Evolutionary conservation across 2,888 invertebrate species (phyloP), one percentile per base, ranked within the genome.

Genomic region (Ormyrus rosae): DNA sequence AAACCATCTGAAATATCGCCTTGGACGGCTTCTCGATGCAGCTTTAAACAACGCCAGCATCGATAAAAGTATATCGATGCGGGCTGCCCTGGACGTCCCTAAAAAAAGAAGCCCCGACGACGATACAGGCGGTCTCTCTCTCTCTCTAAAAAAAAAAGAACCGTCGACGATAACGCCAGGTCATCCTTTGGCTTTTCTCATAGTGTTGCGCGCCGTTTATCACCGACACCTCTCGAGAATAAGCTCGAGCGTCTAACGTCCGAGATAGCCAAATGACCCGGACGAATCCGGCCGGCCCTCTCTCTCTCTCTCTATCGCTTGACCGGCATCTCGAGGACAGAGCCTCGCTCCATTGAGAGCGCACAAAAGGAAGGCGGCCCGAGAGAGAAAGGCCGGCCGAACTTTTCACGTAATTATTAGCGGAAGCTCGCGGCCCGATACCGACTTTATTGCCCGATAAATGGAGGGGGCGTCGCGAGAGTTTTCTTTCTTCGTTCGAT

Each of bases 201-300:
- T 63, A 34, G 13, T 13, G 13, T n/a, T n/a, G 51, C 51, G 45
- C 13, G 61, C 72, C 73, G 79, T 79, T 79, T 79, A 79, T 79
- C 79, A 79, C 68, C 63, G 61, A 48, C 45, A 6, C 9, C 45
- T 61, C 63, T 45, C 61, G 69, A 70, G 53, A 76, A 76, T 76
- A 53, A 68, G 45, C 56, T 70, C 63, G 75, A 13, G 56, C 50
- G 78, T 83, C 84, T 85, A 86, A 85, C 85, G 85, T 84, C 81
- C 70, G 81, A 84, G 85, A 86, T 86, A 86, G 84, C 84, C 85
- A 86, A 86, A 88, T 87, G 85, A 85, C 84, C 84, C 85, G 86
- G 85, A 86, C 83, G 85, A 86, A 86, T 83, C 83, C 78, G 77
- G 78, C 81, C 73, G 80, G 72, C 76, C 34, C 34, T 34, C 34